These are phyloP conservation scores for Hartigia nigra DNA, from an alignment of 2,888 invertebrate species.

Conservation along the genomic window DNA sequence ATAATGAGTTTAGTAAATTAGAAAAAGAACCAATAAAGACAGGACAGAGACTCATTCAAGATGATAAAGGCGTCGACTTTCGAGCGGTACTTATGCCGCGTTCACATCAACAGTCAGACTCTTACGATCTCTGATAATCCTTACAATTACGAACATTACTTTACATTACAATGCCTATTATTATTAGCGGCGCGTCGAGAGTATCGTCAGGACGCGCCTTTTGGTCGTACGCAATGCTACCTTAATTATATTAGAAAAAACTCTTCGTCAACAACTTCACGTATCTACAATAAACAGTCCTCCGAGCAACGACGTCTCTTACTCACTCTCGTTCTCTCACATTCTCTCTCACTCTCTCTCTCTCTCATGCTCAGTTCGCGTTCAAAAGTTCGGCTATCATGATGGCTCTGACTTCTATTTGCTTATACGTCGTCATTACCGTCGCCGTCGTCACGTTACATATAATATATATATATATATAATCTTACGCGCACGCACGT, in stretches of 20 bases:
- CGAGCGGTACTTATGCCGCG: background rate
- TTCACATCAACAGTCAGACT: slow-evolving; percentile 33
- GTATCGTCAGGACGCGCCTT: slow-evolving; percentile 49
- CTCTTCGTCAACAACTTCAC: slow-evolving; percentile 57
- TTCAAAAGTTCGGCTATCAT: background rate
- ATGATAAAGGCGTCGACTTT: background rate
- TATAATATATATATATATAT: too few relatives aligned
- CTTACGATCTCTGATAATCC: slow-evolving; percentile 48
- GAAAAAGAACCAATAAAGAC: background rate
- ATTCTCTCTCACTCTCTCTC: background rate
- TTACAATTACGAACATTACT: slow-evolving; percentile 55
- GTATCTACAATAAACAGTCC: slow-evolving; percentile 55
- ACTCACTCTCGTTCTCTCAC: too few relatives aligned
- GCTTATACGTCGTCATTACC: background rate
- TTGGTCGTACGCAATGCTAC: slow-evolving; percentile 65
- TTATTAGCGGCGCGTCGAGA: slow-evolving; percentile 51
- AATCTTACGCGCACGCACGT: background rate
- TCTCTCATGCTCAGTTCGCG: background rate
- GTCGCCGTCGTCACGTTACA: background rate
- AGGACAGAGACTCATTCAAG: background rate
- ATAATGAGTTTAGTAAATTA: background rate
- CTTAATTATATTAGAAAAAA: slow-evolving; percentile 62
- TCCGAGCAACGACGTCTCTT: background rate
- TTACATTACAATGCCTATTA: slow-evolving; percentile 56
- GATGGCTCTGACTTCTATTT: background rate